Evolutionary conservation across 2,888 invertebrate species (phyloP), one percentile per base, ranked within the genome.

Genomic region (Mayetiola destructor): DNA sequence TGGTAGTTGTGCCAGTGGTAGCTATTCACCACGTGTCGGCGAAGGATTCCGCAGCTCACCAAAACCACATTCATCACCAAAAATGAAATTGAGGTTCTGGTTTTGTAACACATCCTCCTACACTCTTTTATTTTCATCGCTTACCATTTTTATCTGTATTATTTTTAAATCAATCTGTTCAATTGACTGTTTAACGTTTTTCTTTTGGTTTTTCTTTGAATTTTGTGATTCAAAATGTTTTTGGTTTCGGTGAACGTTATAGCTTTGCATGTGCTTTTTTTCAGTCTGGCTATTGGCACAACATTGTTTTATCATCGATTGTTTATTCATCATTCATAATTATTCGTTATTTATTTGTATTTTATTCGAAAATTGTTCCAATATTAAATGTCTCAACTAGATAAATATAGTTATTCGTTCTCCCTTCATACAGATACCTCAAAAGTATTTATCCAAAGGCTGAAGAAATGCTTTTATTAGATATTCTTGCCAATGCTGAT

Each of bases 381-480:
- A n/a, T n/a, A n/a, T n/a, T n/a, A n/a, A n/a, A n/a, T n/a, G n/a
- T n/a, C n/a, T n/a, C n/a, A n/a, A n/a, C n/a, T n/a, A n/a, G n/a
- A n/a, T n/a, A n/a, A n/a, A n/a, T n/a, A n/a, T n/a, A n/a, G n/a
- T n/a, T n/a, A n/a, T n/a, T n/a, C n/a, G n/a, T 37, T 37, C 37
- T 16, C 12, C n/a, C 12, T 4, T 10, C 8, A 27, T 71, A 57
- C 74, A 91, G 91, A 75, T 92, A 92, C 72, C 78, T 93, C 75
- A 93, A 92, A 73, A 88, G 85, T 65, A 81, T 92, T 64, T 93
- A 91, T 69, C 88, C 91, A 0, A 85, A 88, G 71, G 91, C 88
- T 0, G 92, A 93, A 65, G 92, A 92, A 69, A 88, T 87, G 21
- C 70, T 91, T 42, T 81, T 93, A 30, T 76, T 92, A 57, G 92